These are phyloP conservation scores for Labeo rohita DNA, from an alignment of 2,113 vertebrate species.

Conservation along the genomic window DNA sequence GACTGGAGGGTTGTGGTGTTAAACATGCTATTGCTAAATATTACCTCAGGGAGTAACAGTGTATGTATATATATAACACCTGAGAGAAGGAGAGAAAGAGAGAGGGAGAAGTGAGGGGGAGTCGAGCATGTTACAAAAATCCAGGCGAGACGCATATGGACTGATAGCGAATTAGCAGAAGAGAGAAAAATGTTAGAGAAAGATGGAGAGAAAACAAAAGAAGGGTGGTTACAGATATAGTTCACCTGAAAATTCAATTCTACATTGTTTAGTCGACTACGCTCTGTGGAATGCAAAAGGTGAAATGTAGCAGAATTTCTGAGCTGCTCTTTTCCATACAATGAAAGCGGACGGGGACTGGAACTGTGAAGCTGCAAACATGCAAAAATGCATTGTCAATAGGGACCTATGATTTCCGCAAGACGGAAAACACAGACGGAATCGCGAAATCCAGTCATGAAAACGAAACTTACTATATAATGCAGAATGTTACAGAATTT, in stretches of 20 bases:
- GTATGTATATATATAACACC: slow-evolving; percentile 65
- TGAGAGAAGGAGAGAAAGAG: slow-evolving; percentile 38
- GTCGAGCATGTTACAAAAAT: slow-evolving; percentile 48
- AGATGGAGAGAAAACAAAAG: slow-evolving; percentile 38
- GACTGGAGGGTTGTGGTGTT: slow-evolving; percentile 75
- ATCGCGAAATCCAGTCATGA: too few relatives aligned
- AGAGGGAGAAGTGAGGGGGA: slow-evolving; percentile 38
- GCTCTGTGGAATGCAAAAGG: not conserved
- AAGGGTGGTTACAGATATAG: slow-evolving; percentile 37
- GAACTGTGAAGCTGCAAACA: not conserved
- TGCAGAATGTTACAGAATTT: too few relatives aligned
- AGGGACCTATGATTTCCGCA: too few relatives aligned
- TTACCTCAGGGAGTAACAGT: slow-evolving; percentile 75
- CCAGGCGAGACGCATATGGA: slow-evolving; percentile 24
- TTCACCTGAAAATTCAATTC: not conserved
- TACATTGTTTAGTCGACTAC: not conserved
- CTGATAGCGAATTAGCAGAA: slow-evolving; percentile 12
- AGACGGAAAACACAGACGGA: too few relatives aligned
- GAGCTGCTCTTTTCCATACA: not conserved
- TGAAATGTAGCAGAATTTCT: not conserved
- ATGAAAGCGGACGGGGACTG: not conserved
- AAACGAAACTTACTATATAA: too few relatives aligned
- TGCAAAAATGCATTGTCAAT: not conserved
- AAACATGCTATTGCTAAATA: slow-evolving; percentile 77
- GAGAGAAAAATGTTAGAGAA: slow-evolving; percentile 10